phyloP scores from a whole-genome alignment of 2,797 vertebrate genomes.

The Brotula barbata region DNA sequence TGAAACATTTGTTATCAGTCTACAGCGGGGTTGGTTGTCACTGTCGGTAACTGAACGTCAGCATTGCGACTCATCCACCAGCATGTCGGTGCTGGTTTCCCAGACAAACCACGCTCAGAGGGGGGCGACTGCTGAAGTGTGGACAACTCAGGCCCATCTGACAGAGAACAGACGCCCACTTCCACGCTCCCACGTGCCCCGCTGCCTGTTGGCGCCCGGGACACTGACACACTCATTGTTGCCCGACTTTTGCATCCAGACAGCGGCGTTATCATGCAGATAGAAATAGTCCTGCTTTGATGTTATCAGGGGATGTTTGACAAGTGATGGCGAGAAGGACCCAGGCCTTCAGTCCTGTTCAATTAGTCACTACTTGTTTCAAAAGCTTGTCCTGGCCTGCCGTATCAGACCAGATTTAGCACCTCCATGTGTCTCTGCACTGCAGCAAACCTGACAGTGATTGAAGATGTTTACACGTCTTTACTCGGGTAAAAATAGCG shows the following conservation, averaged over 20 bases:
- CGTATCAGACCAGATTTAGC: conserved; percentile 48
- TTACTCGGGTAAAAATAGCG: no score
- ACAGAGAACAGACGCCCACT: conserved; percentile 68
- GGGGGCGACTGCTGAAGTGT: conserved; percentile 61
- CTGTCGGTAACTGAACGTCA: no score
- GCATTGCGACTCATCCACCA: conserved; percentile 6
- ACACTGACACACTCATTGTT: conserved; percentile 64
- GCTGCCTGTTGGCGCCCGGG: conserved; percentile 55
- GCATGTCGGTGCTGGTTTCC: conserved; percentile 51
- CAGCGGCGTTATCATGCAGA: conserved; percentile 58
- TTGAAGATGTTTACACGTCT: no score
- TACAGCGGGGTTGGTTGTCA: no score
- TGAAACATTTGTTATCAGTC: no score
- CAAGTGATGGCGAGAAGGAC: conserved; percentile 53
- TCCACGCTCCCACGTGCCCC: conserved; percentile 54
- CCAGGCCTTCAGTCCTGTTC: conserved; percentile 41
- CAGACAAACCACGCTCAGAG: conserved; percentile 50
- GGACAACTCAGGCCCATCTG: conserved; percentile 60
- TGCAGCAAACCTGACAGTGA: background rate
- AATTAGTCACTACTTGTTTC: conserved; percentile 52
- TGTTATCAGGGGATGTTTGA: conserved; percentile 59
- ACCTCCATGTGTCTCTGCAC: conserved; percentile 19
- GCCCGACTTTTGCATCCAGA: conserved; percentile 27
- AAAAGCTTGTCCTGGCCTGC: conserved; percentile 26
- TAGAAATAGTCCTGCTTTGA: conserved; percentile 78